These are phyloP conservation scores for Drosophila dives DNA, from an alignment of 2,888 invertebrate species.

Conservation along the genomic window DNA sequence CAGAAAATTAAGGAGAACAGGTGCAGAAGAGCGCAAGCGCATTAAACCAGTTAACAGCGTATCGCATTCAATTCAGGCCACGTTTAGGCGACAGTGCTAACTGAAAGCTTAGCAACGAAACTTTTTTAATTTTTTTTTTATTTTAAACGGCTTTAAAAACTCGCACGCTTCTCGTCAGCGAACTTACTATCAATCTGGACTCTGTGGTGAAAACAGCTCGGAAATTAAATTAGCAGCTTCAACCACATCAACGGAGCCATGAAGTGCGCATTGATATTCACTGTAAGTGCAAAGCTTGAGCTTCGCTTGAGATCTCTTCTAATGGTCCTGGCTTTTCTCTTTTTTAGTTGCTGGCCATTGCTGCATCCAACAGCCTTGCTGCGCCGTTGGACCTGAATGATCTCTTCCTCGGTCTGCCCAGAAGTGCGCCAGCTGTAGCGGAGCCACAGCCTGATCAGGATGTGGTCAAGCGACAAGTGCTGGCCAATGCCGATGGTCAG, in stretches of 20 bases:
- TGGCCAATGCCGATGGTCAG: constrained; percentile 60
- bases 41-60: constrained; percentile 58
- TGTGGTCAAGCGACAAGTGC: constrained; percentile 72
- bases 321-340: background rate
- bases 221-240: constrained; percentile 13
- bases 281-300: constrained; percentile 56
- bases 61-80: constrained; percentile 26
- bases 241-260: constrained; percentile 44
- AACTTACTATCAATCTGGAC: constrained; percentile 72
- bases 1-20: constrained; percentile 38
- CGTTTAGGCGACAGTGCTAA: constrained; percentile 65
- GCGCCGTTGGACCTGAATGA: constrained; percentile 68
- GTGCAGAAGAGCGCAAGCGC: constrained; percentile 43
- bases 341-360: constrained; percentile 56
- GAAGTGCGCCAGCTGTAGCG: constrained; percentile 27
- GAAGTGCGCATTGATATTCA: constrained; percentile 69
- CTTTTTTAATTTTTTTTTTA: constrained; percentile 3
- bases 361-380: constrained; percentile 40
- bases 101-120: constrained; percentile 62
- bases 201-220: constrained; percentile 59
- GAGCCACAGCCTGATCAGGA: constrained; percentile 44
- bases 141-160: constrained; percentile 62
- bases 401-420: constrained; percentile 55
- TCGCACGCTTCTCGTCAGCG: constrained; percentile 45
- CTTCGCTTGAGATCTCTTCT: background rate